Percentiles rank a stretch among this genome's conserved stretches.
Evolutionary conservation across 1,140 invertebrate species (phyloP).

Genomic region (Diploscapter pachys): DNA sequence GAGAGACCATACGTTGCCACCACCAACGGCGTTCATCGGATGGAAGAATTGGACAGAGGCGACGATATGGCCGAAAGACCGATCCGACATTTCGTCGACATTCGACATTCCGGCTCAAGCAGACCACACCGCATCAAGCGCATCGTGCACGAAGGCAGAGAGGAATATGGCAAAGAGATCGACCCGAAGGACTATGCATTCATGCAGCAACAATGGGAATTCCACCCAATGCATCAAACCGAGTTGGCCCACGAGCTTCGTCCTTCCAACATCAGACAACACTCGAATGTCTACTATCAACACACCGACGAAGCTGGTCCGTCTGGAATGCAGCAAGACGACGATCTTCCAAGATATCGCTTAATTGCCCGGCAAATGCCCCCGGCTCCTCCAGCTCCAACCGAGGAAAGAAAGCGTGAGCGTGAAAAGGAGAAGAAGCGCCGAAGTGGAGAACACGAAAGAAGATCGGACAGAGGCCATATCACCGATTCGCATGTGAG

Average conservation of each 20-base stretch:
- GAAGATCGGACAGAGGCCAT: neutral
- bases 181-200: conserved; percentile 18
- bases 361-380: conserved; percentile 16
- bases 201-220: too few relatives aligned
- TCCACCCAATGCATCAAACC: conserved; percentile 8
- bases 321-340: neutral
- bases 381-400: too few relatives aligned
- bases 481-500: conserved; percentile 4
- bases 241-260: conserved; percentile 1
- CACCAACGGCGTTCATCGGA: conserved; percentile 13
- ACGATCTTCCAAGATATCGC: conserved; percentile 13
- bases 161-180: conserved; percentile 12
- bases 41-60: conserved; percentile 21
- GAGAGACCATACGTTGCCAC: conserved; percentile 17
- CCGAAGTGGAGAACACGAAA: neutral
- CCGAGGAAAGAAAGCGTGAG: too few relatives aligned
- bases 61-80: conserved; percentile 47
- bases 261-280: conserved; percentile 12
- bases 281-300: neutral
- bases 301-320: neutral
- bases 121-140: conserved; percentile 6
- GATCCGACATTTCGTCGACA: conserved; percentile 28
- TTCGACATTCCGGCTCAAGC: conserved; percentile 30
- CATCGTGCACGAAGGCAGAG: conserved; percentile 13
- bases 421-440: too few relatives aligned